phyloP scores from a whole-genome alignment of 2,888 invertebrate genomes.

The Pomacea canaliculata region DNA sequence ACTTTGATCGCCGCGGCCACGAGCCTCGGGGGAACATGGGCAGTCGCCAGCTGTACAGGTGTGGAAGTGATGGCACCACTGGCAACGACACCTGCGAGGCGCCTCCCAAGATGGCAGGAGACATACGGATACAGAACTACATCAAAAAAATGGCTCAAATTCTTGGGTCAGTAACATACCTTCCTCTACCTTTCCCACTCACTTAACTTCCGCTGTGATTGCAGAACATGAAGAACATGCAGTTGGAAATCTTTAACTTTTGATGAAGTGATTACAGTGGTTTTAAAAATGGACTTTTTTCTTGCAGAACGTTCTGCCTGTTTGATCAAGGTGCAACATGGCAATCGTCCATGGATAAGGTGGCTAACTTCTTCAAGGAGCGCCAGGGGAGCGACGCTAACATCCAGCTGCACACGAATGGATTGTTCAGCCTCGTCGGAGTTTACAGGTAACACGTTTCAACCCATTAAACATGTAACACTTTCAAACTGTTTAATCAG shows the following conservation, averaged over 20 bases:
- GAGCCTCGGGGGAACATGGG: conserved; percentile 5
- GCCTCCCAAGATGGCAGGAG: conserved; percentile 9
- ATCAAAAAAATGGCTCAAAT: conserved; percentile 13
- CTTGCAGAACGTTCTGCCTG: conserved; percentile 27
- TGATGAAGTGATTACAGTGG: too few species aligned
- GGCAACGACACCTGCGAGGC: conserved; percentile 26
- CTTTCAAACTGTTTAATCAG: background rate
- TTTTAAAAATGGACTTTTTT: too few species aligned
- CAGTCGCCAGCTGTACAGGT: conserved; percentile 26
- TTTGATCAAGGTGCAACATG: conserved; percentile 22
- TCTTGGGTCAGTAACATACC: conserved; percentile 1
- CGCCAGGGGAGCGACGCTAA: conserved; percentile 12
- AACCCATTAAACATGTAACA: conserved; percentile 6
- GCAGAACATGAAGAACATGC: too few species aligned
- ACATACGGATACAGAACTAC: conserved; percentile 14
- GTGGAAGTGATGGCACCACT: conserved; percentile 26
- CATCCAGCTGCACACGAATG: conserved; percentile 2
- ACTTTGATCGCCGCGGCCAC: conserved; percentile 30
- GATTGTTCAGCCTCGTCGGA: conserved; percentile 18
- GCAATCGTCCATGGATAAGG: conserved; percentile 23
- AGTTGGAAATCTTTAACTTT: too few species aligned
- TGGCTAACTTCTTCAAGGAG: conserved; percentile 25
- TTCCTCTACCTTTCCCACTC: background rate
- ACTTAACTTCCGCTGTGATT: background rate
- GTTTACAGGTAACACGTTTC: conserved; percentile 12